Conservation (phyloP, 1,140 invertebrate species). For the Bombus cullumanus region DNA sequence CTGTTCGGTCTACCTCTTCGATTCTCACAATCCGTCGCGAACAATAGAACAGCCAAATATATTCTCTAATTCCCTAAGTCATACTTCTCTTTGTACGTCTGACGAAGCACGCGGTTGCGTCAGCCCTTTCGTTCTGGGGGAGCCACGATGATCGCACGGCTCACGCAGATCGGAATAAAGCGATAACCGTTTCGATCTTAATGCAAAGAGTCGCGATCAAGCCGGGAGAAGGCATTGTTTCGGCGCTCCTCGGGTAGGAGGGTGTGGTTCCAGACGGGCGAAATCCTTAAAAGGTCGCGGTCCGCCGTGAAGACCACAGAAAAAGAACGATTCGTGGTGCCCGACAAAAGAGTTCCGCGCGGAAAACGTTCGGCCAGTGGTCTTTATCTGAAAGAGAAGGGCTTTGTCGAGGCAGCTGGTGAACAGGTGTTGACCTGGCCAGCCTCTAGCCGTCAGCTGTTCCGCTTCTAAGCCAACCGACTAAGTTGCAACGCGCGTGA, state of each 20-base stretch:
- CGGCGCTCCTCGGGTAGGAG: conserved; percentile 16
- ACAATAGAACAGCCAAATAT: conserved; percentile 2
- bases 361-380: conserved; percentile 43
- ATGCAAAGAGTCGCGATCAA: conserved; percentile 40
- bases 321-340: conserved; percentile 15
- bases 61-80: conserved; percentile 4
- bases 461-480: conserved; percentile 60
- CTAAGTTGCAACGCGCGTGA: conserved; percentile 51
- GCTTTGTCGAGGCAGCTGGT: conserved; percentile 75
- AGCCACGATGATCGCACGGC: conserved; percentile 5
- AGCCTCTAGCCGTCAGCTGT: conserved; percentile 74
- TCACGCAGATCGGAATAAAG: conserved; percentile 49
- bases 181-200: conserved; percentile 48
- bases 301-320: conserved; percentile 41
- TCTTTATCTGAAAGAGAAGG: conserved; percentile 39
- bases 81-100: not conserved
- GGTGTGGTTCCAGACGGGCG: conserved; percentile 38
- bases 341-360: conserved; percentile 49
- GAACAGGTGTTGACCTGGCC: conserved; percentile 75
- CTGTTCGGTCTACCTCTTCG: not conserved
- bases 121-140: conserved; percentile 4
- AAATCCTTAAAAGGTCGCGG: conserved; percentile 51
- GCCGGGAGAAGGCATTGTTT: conserved; percentile 50
- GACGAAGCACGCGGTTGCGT: not conserved
- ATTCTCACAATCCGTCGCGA: not conserved